phyloP scores from a whole-genome alignment of 2,113 vertebrate species.

The Hiodon alosoides region DNA sequence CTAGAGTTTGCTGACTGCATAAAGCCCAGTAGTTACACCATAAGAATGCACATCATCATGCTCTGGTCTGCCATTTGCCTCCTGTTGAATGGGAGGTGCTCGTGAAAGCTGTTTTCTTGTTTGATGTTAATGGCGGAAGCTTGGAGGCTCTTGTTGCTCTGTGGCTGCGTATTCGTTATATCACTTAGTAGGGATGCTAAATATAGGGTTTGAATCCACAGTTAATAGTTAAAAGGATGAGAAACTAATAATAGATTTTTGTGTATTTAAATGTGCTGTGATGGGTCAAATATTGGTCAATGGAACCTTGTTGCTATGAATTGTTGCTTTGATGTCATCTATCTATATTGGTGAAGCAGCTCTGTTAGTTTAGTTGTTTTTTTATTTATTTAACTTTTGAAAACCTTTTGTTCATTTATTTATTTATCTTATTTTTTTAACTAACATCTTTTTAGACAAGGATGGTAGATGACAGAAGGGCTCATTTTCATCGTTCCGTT shows the following conservation, averaged over 20 bases:
- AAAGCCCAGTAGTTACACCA: neutral
- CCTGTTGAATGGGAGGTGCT: slow-evolving; percentile 55
- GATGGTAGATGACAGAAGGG: slow-evolving; percentile 51
- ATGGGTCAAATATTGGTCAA: slow-evolving; percentile 92
- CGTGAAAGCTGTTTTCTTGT: slow-evolving; percentile 49
- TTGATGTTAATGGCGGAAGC: slow-evolving; percentile 49
- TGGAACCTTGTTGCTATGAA: slow-evolving; percentile 98
- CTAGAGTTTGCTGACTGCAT: neutral
- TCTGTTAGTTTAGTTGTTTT: slow-evolving; percentile 75
- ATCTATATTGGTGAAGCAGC: slow-evolving; percentile 92
- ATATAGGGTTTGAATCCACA: neutral
- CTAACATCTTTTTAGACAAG: slow-evolving; percentile 47
- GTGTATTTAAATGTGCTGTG: slow-evolving; percentile 97
- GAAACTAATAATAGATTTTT: slow-evolving; percentile 99
- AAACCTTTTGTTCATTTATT: slow-evolving; percentile 31
- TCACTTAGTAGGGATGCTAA: slow-evolving; percentile 36
- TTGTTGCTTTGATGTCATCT: slow-evolving; percentile 88
- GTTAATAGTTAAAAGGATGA: slow-evolving; percentile 80
- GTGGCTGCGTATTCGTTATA: slow-evolving; percentile 43
- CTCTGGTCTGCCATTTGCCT: slow-evolving; percentile 48
- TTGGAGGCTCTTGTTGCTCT: slow-evolving; percentile 59
- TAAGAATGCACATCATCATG: neutral
- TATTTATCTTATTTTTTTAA: slow-evolving; percentile 43
- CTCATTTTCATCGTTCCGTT: slow-evolving; percentile 55
- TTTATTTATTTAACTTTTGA: slow-evolving; percentile 59